Base-by-base conservation (phyloP, 1,140 invertebrate species). In the Mactra quadrangularis region DNA sequence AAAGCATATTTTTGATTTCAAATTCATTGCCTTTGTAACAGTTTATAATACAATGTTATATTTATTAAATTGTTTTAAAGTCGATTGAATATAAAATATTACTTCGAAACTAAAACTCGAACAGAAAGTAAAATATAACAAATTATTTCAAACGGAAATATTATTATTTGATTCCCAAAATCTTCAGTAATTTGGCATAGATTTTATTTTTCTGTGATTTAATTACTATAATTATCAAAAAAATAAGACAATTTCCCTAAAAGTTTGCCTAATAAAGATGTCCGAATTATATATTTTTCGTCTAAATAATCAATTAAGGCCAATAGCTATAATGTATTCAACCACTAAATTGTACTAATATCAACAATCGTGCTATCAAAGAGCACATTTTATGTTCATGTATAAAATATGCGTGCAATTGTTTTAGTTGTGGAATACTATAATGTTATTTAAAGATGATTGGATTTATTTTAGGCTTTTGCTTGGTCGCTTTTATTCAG, bases 401-500 rank as follows among this genome's bases (percentile, higher is more conserved):
- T 55, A 55, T 55, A 22, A 4, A 22, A 22, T 22, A 7, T 55
- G 19, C 19, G 19, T 27, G 53, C 15, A 19, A 31, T 71, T 71
- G 50, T 53, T 71, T 3, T 71, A n/a, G n/a, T 71, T 71, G 35
- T 47, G 35, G 57, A 33, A 41, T 45, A 60, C 25, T 59, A 76
- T 76, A 50, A 76, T 76, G 72, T 62, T 25, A 59, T 45, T 76
- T 76, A 25, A 62, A 59, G n/a, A 76, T 76, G 72, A 76, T 13
- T 29, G 72, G 57, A 60, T 60, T 59, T 59, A 47, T 76, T 59
- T 60, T 76, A 52, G 45, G 55, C 50, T 27, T 47, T 38, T 76
- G 33, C 27, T 60, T 53, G 33, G n/a, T 76, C 41, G 29, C 35
- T 60, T 76, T 76, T 19, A 47, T 76, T 59, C 29, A 35, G 17